Evolutionary conservation across 1,140 invertebrate species (phyloP), one percentile per base, ranked within the genome.

Genomic region (Chrysopa pallens): DNA sequence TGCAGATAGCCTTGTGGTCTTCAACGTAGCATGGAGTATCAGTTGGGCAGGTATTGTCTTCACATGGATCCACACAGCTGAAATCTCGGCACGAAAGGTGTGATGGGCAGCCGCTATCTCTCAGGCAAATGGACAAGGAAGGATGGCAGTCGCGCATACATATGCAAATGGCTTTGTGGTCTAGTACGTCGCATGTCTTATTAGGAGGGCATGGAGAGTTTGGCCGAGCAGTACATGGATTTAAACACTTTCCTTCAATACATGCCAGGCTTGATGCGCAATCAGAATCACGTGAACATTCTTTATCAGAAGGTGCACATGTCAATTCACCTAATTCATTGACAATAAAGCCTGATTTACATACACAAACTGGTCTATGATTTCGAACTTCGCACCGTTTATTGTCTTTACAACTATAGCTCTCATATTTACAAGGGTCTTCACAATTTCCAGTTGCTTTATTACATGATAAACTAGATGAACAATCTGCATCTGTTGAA

Each of bases 1-100:
- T 87, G 81, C 87, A 90, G 62, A 85, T 78, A 49, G 85, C 80
- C 68, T 81, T 84, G 70, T 90, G 86, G 67, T 89, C 84, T 76
- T 89, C 83, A 51, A 89, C 85, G 68, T 78, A 82, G 69, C 86
- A 92, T 54, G 84, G 84, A 43, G 81, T 76, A 58, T 82, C 80
- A 51, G 73, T 69, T 50, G 82, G 75, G 63, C 87, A 90, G 55
- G 68, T 72, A 55, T 77, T 74, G 52, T 77, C 76, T 48, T 72
- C 71, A 67, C 89, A 92, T 45, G 88, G 88, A 67, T 92, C 80
- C 69, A 84, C 74, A 63, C 89, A 92, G 67, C 84, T 78, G 63
- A 81, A 88, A 60, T 85, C 84, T 58, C 78, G 74, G 65, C 89
- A 93, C 45, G 85, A 81, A 58, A 82, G 68, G 53, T 84, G 74